These are phyloP conservation scores for Mirza zaza DNA, from an alignment of 2,113 vertebrate species.

Conservation along the genomic window DNA sequence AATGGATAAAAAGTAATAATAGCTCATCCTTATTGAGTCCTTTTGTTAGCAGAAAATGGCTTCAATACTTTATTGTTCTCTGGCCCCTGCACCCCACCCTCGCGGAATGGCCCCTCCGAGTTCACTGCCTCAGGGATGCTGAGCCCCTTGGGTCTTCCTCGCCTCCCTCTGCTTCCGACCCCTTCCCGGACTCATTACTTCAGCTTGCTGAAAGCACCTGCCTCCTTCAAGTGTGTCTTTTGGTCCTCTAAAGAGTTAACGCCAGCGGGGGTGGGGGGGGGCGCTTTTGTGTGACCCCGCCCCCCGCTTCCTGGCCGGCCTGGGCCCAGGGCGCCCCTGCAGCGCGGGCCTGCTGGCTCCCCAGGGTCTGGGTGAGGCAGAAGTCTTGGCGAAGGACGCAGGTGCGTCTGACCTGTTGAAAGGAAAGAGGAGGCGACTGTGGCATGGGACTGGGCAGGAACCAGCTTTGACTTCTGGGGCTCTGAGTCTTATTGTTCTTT, in stretches of 20 bases:
- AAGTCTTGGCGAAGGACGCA: too few species aligned
- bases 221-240: not conserved
- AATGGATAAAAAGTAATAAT: not conserved
- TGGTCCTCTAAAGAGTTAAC: not conserved
- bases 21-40: not conserved
- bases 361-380: too few species aligned
- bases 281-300: not conserved
- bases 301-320: constrained; percentile 83
- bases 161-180: not conserved
- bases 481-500: not conserved
- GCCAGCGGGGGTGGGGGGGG: not conserved
- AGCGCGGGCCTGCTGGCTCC: constrained; percentile 53
- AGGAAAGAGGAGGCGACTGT: too few species aligned
- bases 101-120: not conserved
- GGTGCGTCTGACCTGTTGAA: too few species aligned
- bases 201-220: not conserved
- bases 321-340: constrained; percentile 81
- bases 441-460: too few species aligned
- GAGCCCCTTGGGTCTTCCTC: not conserved
- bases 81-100: too few species aligned
- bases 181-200: not conserved
- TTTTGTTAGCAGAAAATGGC: not conserved
- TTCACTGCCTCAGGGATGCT: not conserved
- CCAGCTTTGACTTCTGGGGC: too few species aligned
- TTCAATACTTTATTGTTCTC: not conserved